phyloP scores from a whole-genome alignment of 2,797 vertebrate genomes.

The Alca torda region DNA sequence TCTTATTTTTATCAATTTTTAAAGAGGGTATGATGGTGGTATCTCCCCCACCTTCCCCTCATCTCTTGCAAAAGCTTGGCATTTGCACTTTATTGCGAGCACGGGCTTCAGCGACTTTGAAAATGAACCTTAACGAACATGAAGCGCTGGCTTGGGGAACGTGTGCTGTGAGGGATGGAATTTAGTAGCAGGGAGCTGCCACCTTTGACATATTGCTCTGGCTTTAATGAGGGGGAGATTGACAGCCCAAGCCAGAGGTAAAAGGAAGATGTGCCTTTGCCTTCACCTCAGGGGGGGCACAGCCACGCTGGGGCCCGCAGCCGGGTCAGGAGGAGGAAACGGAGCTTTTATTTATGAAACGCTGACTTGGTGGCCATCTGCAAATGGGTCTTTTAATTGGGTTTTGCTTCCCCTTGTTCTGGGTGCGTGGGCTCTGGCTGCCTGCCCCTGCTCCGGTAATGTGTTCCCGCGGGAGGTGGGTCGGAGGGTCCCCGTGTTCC shows the following conservation, averaged over 20 bases:
- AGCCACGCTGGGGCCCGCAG: neutral
- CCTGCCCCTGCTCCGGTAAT: neutral
- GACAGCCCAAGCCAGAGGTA: neutral
- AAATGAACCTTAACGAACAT: neutral
- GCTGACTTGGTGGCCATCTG: neutral
- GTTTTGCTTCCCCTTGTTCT: neutral
- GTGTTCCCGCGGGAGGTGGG: rapidly evolving
- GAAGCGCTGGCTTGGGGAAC: neutral
- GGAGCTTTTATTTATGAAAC: neutral
- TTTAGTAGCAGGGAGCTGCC: constrained; percentile 28
- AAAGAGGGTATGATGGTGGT: neutral
- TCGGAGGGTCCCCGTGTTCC: no score
- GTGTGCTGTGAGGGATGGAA: neutral
- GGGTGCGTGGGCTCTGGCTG: neutral
- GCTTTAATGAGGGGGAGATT: neutral
- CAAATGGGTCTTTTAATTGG: neutral
- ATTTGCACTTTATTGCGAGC: neutral
- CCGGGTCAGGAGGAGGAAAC: neutral
- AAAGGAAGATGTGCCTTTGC: neutral
- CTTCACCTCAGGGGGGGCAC: neutral
- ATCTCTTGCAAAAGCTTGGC: neutral
- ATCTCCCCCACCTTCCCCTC: neutral
- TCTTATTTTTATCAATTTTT: constrained; percentile 54
- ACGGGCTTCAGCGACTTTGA: neutral
- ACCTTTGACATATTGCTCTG: constrained; percentile 2